Base-by-base conservation (phyloP, 1,140 invertebrate genomes). In the Araneus ventricosus region DNA sequence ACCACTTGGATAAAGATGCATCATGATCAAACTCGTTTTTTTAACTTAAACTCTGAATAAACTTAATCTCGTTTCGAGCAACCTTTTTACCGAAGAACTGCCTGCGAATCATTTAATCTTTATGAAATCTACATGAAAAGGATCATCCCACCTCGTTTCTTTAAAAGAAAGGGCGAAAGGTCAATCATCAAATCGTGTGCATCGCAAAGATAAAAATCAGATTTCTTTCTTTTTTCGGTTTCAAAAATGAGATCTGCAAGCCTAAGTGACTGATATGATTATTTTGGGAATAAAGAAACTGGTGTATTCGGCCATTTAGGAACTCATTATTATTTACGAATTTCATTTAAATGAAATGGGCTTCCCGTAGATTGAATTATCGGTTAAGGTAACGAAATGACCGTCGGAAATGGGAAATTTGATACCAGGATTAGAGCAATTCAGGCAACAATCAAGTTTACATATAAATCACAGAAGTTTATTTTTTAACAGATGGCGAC, bases 91-190 rank as follows among this genome's bases (percentile, higher is more conserved):
- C 20, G 17, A 75, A 75, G 34, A 4, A 30, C 20, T 34, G 17
- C 67, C 27, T 1, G 2, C 45, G 57, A 20, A 87, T 87, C 52
- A 34, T 87, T 34, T 37, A 57, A 87, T 87, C 79, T 87, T 61
- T 87, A 87, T 24, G 85, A 87, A 87, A 87, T 87, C 37, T 61
- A 34, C 85, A 87, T 45, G 85, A 87, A 87, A 7, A 10, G 34
- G 57, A 20, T 37, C 52, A 24, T 39, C 85, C 85, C 34, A 87
- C 17, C 85, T 61, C 34, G 30, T 87, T 87, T 87, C 57, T 57
- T 61, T 34, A 61, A 39, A 22, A 87, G 85, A 20, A 61, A 61
- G 30, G 85, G 27, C 17, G 27, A 39, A 61, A 87, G 34, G 57
- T 45, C 57, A 87, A 87, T 61, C 52, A 63, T 1, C 22, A 45